Evolutionary conservation across 2,113 vertebrate genomes (phyloP), one percentile per base, ranked within the genome.

Genomic region (Todiramphus chloris): DNA sequence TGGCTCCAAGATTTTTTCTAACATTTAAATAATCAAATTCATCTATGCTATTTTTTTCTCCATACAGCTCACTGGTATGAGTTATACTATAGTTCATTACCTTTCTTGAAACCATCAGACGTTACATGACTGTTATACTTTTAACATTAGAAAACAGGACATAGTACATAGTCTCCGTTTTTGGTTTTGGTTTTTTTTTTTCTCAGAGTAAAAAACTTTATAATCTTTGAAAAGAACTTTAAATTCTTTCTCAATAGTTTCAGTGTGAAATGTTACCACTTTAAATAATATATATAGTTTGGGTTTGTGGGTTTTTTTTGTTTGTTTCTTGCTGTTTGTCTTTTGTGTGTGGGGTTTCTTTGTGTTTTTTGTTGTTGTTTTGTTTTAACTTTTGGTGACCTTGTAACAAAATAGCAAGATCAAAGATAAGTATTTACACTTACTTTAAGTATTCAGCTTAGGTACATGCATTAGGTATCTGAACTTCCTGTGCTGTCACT

Each of bases 161-260:
- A 50, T 2, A 35, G 58, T 20, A 31, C 0, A 5, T 27, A 3
- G 7, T 28, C 2, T 68, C 20, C 9, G 27, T 6, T 43, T n/a
- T n/a, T n/a, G n/a, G n/a, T n/a, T n/a, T n/a, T n/a, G n/a, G n/a
- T 24, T 16, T n/a, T 11, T 44, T 16, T 23, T 3, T 15, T 19
- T 4, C 16, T 17, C 4, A 9, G 4, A 19, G 18, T 55, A 51
- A 85, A 89, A 25, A 59, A 72, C 3, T 59, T 31, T 7, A 5
- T 46, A 46, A 48, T 16, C n/a, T 63, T 59, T 70, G 28, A 72
- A 74, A 81, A 78, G 1, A 48, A 67, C n/a, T 69, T 43, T 24
- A 30, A 70, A 67, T 44, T 55, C 21, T 50, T 13, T 59, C 44
- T 51, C 30, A 67, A 21, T 31, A 51, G 5, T 72, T 72, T 82